These are phyloP conservation scores for Cerceris ruficornis DNA, from an alignment of 2,888 invertebrate species.

Conservation along the genomic window DNA sequence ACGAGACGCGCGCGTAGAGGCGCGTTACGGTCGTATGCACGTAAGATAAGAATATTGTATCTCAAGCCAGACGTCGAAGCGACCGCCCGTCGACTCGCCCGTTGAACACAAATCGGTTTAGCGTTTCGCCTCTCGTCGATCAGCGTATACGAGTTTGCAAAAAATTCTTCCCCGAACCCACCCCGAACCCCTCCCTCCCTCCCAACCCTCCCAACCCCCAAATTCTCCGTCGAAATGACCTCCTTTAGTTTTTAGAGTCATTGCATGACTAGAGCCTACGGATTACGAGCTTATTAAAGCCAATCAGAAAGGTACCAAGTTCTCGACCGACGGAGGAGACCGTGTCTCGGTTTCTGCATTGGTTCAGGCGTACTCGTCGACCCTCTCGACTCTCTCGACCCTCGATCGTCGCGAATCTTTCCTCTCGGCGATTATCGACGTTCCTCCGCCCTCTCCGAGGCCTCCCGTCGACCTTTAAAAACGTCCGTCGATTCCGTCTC, in stretches of 20 bases:
- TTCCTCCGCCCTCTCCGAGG: neutral
- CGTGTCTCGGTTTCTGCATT: slow-evolving; percentile 47
- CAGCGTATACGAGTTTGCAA: slow-evolving; percentile 70
- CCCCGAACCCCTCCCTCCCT: neutral
- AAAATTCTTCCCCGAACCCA: slow-evolving; percentile 4
- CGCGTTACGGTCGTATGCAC: slow-evolving; percentile 20
- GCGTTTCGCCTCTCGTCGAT: slow-evolving; percentile 53
- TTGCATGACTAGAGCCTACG: slow-evolving; percentile 76
- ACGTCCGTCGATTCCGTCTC: too few species aligned
- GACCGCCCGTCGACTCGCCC: slow-evolving; percentile 49
- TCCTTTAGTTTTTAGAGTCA: slow-evolving; percentile 72
- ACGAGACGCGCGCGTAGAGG: neutral
- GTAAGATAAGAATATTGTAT: slow-evolving; percentile 14
- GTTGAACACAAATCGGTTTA: slow-evolving; percentile 63
- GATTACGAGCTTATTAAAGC: slow-evolving; percentile 75
- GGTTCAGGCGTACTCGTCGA: slow-evolving; percentile 48
- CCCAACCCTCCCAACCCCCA: too few species aligned
- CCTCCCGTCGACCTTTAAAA: too few species aligned
- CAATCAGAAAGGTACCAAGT: slow-evolving; percentile 77
- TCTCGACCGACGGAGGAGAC: slow-evolving; percentile 61
- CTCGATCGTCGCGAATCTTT: slow-evolving; percentile 1
- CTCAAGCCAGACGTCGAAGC: slow-evolving; percentile 65
- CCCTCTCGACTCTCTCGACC: slow-evolving; percentile 12
- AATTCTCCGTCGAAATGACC: slow-evolving; percentile 4
- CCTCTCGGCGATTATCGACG: neutral